Evolutionary conservation across 30 jellyfish, hydroid and myxozoan genomes (phyloP).

Genomic region (Rhopilema esculentum): DNA sequence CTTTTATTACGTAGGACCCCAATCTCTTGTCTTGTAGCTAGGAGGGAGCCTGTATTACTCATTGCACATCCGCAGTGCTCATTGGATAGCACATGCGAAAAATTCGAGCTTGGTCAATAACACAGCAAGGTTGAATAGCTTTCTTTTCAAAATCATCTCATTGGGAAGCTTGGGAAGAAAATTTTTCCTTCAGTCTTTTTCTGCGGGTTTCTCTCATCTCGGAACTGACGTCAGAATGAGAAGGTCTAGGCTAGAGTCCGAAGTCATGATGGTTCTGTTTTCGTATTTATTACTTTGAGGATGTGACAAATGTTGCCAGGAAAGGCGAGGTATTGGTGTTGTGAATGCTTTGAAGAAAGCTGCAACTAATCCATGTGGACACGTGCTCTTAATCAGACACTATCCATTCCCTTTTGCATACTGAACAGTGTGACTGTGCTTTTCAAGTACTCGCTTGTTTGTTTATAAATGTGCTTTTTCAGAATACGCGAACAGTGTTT

Average conservation of each 20-base stretch:
- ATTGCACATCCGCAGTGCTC: not conserved
- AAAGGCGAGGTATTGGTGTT: not conserved
- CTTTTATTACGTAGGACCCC: not conserved
- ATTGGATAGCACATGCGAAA: not conserved
- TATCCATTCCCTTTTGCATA: not conserved
- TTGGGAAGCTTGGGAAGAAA: not conserved
- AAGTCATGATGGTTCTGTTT: not conserved
- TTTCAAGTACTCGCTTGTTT: not conserved
- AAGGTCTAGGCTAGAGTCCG: not conserved
- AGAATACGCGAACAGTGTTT: not conserved
- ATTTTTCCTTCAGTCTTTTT: not conserved
- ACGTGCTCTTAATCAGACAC: not conserved
- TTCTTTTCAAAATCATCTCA: not conserved
- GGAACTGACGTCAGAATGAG: not conserved
- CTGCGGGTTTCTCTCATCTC: not conserved
- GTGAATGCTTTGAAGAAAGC: not conserved
- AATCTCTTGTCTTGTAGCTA: not conserved
- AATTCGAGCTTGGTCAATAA: not conserved
- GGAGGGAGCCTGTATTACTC: not conserved
- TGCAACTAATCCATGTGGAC: not conserved
- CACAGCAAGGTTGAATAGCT: not conserved
- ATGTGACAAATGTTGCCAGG: not conserved
- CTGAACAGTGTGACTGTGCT: slow-evolving; percentile 41
- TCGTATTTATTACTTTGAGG: not conserved
- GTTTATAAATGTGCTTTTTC: not conserved